Base-by-base conservation (phyloP, 2,888 invertebrate species). In the Zygogramma bicolorata region DNA sequence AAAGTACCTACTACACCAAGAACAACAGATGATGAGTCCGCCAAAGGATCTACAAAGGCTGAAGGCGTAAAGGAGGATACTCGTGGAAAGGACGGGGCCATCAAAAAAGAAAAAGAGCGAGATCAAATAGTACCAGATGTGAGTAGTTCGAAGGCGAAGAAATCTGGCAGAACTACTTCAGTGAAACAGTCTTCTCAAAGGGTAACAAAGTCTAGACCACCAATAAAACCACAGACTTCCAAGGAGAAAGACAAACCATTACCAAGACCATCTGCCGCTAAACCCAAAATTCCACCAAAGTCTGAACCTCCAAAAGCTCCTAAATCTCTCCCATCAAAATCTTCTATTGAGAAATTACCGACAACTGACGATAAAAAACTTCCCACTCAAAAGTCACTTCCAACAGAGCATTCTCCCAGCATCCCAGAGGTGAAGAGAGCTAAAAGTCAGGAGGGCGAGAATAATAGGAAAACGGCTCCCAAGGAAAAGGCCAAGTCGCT, bases 401-500 rank as follows among this genome's bases (percentile, higher is more conserved):
- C 84, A 8, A 78, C 81, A 4, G 78, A 82, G 63, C 73, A 78
- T 8, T 81, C 84, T 3, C 75, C 84, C 31, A 77, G 78, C 42
- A 71, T 84, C 49, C 85, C 84, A 0, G 86, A 87, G 78, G 89
- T 91, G 75, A 90, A 89, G 67, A 87, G 91, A 74, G 89, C 91
- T 6, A 91, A 91, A 81, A 91, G 91, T 78, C 90, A 91, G 84
- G 90, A 93, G 87, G 83, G 90, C 15, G 91, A 91, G 78, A 88
- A 89, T 82, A 84, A 84, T 10, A 86, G 88, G 61, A 89, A 85
- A 87, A 31, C 66, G 0, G 86, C 82, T 29, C 87, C 89, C 63
- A 89, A 90, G 0, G 93, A 93, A 83, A 92, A 92, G 75, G 92
- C 93, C 0, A 92, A 91, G 80, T 92, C 93, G 0, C 86, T 93